Conservation (phyloP, 1,140 invertebrate species). For the Dufourea novaeangliae region DNA sequence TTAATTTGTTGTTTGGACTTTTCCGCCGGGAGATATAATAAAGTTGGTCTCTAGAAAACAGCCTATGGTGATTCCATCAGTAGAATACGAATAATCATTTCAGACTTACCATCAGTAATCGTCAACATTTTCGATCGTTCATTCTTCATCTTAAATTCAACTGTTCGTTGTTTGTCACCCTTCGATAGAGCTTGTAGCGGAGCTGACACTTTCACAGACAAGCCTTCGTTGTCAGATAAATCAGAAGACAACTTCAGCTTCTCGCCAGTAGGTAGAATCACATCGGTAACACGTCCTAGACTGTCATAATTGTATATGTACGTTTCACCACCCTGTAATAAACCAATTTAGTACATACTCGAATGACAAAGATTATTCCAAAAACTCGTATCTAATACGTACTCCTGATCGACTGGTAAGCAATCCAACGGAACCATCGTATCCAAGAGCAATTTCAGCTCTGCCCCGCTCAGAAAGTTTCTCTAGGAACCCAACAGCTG, state of each 20-base stretch:
- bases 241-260: constrained; percentile 89
- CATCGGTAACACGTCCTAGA: constrained; percentile 90
- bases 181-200: constrained; percentile 77
- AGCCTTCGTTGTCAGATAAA: constrained; percentile 87
- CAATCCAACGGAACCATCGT: constrained; percentile 91
- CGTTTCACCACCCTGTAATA: constrained; percentile 89
- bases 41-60: not conserved
- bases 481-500: constrained; percentile 91
- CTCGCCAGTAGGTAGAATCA: constrained; percentile 95
- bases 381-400: constrained; percentile 68
- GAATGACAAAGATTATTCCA: not conserved
- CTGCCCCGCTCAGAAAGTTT: constrained; percentile 91
- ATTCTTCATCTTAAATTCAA: constrained; percentile 82
- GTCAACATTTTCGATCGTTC: constrained; percentile 82
- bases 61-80: not conserved
- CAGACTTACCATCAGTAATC: constrained; percentile 81
- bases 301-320: constrained; percentile 95
- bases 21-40: too few species aligned
- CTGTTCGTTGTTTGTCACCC: constrained; percentile 74
- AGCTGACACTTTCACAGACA: constrained; percentile 86
- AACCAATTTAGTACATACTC: not conserved
- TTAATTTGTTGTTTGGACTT: not conserved
- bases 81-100: not conserved
- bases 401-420: constrained; percentile 90
- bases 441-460: constrained; percentile 91